phyloP scores from a whole-genome alignment of 2,113 vertebrate genomes.

The Spea bombifrons region DNA sequence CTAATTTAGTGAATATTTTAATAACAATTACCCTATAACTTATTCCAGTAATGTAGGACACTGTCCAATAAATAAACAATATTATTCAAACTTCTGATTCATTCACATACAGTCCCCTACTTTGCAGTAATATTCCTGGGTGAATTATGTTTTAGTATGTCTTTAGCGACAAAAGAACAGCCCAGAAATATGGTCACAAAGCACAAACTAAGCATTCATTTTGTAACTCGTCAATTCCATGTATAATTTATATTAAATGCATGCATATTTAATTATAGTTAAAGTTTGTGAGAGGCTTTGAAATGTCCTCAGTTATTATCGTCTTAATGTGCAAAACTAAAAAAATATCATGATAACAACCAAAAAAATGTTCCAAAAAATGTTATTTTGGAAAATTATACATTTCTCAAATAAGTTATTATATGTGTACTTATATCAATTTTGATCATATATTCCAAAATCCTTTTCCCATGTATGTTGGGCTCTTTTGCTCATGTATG shows the following conservation, averaged over 20 bases:
- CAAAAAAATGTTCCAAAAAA: too few relatives aligned
- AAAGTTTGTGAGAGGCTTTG: slow-evolving; percentile 42
- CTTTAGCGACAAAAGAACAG: slow-evolving; percentile 36
- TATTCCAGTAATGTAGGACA: slow-evolving; percentile 39
- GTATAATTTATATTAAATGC: slow-evolving; percentile 45
- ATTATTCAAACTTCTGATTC: slow-evolving; percentile 41
- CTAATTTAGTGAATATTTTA: slow-evolving; percentile 45
- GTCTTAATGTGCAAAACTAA: slow-evolving; percentile 29
- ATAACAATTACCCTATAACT: slow-evolving; percentile 46
- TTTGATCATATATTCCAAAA: too few relatives aligned
- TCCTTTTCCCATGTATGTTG: too few relatives aligned
- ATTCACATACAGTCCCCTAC: slow-evolving; percentile 23
- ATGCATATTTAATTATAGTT: slow-evolving; percentile 45
- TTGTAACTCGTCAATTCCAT: slow-evolving; percentile 46
- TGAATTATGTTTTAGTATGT: slow-evolving; percentile 22
- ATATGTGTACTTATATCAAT: too few relatives aligned
- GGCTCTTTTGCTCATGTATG: too few relatives aligned
- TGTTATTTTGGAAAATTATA: too few relatives aligned
- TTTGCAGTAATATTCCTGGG: slow-evolving; percentile 24
- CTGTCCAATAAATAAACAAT: slow-evolving; percentile 47
- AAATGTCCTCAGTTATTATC: slow-evolving; percentile 41
- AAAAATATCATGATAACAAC: neutral
- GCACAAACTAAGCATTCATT: slow-evolving; percentile 46
- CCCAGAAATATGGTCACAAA: slow-evolving; percentile 43
- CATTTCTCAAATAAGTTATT: too few relatives aligned